Percentiles rank a stretch among this genome's conserved stretches.
Evolutionary conservation across 1,140 invertebrate genomes (phyloP).

Genomic region (Nebria ingens): DNA sequence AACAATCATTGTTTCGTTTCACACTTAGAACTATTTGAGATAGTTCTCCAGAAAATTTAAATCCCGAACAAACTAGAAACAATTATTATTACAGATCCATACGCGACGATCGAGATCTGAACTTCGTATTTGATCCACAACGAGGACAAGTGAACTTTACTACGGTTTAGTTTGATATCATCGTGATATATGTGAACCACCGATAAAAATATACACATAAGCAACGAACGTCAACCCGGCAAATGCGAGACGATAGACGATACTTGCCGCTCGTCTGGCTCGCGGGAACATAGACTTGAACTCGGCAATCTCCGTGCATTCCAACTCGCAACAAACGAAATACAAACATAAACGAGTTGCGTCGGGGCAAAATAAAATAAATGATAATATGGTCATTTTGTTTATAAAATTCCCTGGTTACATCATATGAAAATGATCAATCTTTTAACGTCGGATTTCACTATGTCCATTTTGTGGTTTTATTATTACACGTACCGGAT

Average conservation of each 20-base stretch:
- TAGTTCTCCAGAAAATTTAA: background rate
- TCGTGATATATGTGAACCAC: slow-evolving; percentile 1
- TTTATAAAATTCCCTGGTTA: too few species aligned
- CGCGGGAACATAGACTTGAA: background rate
- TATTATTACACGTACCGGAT: too few species aligned
- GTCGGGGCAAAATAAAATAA: too few species aligned
- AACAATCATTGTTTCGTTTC: slow-evolving; percentile 5
- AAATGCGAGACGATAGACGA: background rate
- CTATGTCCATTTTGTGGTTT: too few species aligned
- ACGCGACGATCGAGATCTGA: background rate
- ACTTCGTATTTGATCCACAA: slow-evolving; percentile 4
- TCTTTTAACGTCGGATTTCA: too few species aligned
- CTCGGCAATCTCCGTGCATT: background rate
- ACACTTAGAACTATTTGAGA: background rate
- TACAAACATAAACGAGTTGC: too few species aligned
- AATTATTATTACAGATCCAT: background rate
- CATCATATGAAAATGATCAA: too few species aligned
- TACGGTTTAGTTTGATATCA: slow-evolving; percentile 8
- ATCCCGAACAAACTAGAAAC: background rate
- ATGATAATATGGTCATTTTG: too few species aligned
- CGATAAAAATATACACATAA: slow-evolving; percentile 1
- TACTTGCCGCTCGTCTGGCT: slow-evolving; percentile 5
- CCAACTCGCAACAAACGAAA: background rate
- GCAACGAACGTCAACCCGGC: background rate
- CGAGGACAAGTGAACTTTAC: background rate